Evolutionary conservation across 1,140 invertebrate species (phyloP), one percentile per base, ranked within the genome.

Genomic region (Oscheius sp.): DNA sequence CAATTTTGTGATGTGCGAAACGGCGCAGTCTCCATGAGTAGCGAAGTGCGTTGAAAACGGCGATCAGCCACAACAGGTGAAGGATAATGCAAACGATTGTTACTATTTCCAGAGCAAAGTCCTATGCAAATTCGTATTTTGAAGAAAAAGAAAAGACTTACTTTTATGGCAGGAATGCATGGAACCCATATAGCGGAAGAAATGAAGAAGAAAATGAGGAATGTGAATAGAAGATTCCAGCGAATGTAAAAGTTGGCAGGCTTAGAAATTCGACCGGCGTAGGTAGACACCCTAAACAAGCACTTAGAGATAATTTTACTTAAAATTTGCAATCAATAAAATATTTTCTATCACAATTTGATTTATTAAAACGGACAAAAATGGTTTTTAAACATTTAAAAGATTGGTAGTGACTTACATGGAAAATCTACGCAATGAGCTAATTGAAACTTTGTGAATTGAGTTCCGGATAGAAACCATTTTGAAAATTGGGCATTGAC

Each of bases 221-320:
- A 77, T 13, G 77, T 78, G 65, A 78, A 78, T 1, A 78, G 58
- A 18, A 78, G 29, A 34, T 78, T 78, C 77, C 77, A 78, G 4
- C 77, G 76, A 36, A 78, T 59, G 36, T 77, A 78, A 1, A 35
- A 36, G 52, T 78, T 73, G 18, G 76, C 76, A 28, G 76, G 76
- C 38, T 74, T 76, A 13, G 73, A 66, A 36, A 77, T 34, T n/a
- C 76, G 42, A 13, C 76, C 76, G 32, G 68, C 61, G 28, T 69
- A 75, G 49, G 7, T 15, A 55, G 49, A 55, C 49, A 55, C 28
- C 28, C 49, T 55, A 13, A 4, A n/a, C n/a, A n/a, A n/a, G n/a
- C n/a, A n/a, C n/a, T n/a, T n/a, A n/a, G n/a, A n/a, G n/a, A n/a
- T n/a, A n/a, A n/a, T n/a, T n/a, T n/a, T n/a, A n/a, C n/a, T n/a